phyloP scores from a whole-genome alignment of 2,797 vertebrate species.

The Hippopotamyrus pictus region DNA sequence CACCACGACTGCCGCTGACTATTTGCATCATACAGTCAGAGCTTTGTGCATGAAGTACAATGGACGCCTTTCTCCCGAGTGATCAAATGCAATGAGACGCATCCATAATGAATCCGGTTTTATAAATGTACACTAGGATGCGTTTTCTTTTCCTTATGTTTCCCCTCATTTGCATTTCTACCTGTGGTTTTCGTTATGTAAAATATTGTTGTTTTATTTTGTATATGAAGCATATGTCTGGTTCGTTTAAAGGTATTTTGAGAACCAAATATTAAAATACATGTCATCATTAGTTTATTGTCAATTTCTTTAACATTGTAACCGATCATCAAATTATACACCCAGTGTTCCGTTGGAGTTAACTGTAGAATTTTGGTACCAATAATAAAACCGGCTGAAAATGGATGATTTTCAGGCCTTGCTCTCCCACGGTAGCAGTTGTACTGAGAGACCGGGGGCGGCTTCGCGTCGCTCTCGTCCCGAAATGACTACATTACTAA shows the following conservation, averaged over 20 bases:
- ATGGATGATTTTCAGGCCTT: background rate
- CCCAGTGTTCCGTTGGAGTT: background rate
- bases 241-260: background rate
- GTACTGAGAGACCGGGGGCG: constrained; percentile 59
- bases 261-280: background rate
- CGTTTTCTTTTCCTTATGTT: background rate
- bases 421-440: constrained; percentile 44
- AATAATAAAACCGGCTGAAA: background rate
- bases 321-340: background rate
- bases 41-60: background rate
- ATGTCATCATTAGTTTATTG: background rate
- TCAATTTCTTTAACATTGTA: background rate
- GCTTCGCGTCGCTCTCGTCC: constrained; percentile 50
- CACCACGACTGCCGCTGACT: constrained; percentile 9
- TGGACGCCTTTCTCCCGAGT: background rate
- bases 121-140: background rate
- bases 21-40: constrained; percentile 1
- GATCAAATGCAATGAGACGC: background rate
- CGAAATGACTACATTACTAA: constrained; percentile 48
- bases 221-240: background rate
- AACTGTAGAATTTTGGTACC: background rate
- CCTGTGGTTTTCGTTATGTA: background rate
- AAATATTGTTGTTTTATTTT: background rate
- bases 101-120: background rate
- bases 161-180: background rate